These are phyloP conservation scores for Agapostemon virescens DNA, from an alignment of 2,888 invertebrate genomes.

Conservation along the genomic window DNA sequence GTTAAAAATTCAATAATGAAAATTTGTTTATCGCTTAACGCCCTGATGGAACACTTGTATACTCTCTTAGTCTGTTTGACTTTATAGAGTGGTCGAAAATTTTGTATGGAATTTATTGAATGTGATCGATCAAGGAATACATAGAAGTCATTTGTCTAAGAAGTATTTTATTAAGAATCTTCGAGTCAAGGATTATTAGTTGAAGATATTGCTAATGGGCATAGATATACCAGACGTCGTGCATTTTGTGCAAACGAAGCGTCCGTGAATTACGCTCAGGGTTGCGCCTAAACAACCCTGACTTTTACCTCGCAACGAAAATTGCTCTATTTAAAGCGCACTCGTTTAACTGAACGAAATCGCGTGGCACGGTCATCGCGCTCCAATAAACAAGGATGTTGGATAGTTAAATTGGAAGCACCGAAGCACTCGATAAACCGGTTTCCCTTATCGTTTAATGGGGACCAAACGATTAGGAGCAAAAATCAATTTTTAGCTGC, in stretches of 20 bases:
- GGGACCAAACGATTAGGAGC: neutral
- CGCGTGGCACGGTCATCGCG: neutral
- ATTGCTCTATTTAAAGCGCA: conserved; percentile 35
- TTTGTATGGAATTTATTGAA: too few relatives aligned
- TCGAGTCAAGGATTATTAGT: too few relatives aligned
- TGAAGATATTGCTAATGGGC: too few relatives aligned
- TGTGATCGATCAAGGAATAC: too few relatives aligned
- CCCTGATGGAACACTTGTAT: too few relatives aligned
- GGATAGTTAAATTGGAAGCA: conserved; percentile 21
- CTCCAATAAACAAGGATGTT: neutral
- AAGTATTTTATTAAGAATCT: too few relatives aligned
- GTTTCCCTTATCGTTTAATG: neutral
- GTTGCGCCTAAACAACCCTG: conserved; percentile 37
- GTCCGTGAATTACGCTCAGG: conserved; percentile 24
- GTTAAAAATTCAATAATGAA: too few relatives aligned
- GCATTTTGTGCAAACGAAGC: conserved; percentile 41
- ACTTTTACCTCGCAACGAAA: conserved; percentile 36
- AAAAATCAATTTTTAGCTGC: neutral
- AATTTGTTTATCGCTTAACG: too few relatives aligned
- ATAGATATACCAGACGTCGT: neutral
- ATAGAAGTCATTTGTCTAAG: too few relatives aligned
- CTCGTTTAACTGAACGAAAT: neutral
- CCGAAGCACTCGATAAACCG: neutral
- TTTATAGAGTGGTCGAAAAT: too few relatives aligned
- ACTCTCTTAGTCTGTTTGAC: too few relatives aligned